Evolutionary conservation across 2,797 vertebrate genomes (phyloP).

Genomic region (Lagorchestes hirsutus): DNA sequence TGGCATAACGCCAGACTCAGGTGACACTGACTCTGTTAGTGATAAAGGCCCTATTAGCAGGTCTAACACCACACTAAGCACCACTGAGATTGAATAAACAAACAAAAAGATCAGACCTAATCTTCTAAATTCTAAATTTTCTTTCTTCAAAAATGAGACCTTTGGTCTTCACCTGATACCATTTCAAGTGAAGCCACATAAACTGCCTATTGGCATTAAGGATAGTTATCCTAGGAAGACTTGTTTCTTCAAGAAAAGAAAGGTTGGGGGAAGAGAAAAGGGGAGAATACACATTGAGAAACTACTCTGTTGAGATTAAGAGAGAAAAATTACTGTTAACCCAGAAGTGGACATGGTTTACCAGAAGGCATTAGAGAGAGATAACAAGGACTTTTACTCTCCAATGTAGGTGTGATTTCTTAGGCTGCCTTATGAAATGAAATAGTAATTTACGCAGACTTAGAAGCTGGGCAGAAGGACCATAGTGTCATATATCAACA

Average conservation of each 20-base stretch:
- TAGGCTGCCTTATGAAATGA: constrained; percentile 53
- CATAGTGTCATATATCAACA: neutral
- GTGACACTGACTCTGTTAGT: constrained; percentile 15
- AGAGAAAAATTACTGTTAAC: neutral
- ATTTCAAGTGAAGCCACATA: neutral
- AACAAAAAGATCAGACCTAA: neutral
- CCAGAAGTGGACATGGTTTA: constrained; percentile 51
- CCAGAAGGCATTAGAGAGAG: constrained; percentile 41
- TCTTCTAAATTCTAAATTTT: constrained; percentile 13
- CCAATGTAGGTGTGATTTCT: neutral
- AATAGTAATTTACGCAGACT: neutral
- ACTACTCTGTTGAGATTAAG: neutral
- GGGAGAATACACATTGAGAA: neutral
- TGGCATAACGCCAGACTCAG: neutral
- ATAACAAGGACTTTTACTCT: constrained; percentile 30
- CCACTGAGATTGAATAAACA: constrained; percentile 8
- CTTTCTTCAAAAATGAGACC: constrained; percentile 44
- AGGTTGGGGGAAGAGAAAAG: neutral
- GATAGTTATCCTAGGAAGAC: constrained; percentile 41
- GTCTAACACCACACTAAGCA: neutral
- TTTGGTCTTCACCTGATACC: neutral
- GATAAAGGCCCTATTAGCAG: constrained; percentile 17
- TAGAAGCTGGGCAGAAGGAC: neutral
- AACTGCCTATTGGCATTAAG: constrained; percentile 44
- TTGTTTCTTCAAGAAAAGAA: constrained; percentile 51